phyloP scores from a whole-genome alignment of 1,140 invertebrate genomes.

The Zaprionus africanus region DNA sequence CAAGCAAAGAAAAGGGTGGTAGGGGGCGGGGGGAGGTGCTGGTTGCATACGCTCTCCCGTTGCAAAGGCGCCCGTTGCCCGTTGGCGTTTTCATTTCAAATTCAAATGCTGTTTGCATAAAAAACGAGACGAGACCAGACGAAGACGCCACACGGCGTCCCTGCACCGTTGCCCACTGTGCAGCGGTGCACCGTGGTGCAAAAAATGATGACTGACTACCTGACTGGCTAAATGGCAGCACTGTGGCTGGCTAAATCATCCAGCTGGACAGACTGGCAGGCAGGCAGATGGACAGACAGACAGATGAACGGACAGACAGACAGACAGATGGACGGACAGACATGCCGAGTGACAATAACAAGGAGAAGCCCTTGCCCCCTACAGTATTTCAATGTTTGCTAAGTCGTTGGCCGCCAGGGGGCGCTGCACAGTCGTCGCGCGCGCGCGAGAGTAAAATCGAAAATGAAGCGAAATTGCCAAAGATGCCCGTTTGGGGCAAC shows the following conservation, averaged over 20 bases:
- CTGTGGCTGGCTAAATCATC: background rate
- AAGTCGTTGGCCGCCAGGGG: constrained; percentile 59
- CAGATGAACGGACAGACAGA: background rate
- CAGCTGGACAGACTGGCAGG: background rate
- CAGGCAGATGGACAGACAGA: background rate
- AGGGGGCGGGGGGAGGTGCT: background rate
- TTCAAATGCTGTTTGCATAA: constrained; percentile 82
- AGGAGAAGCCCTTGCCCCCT: constrained; percentile 11
- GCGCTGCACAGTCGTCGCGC: constrained; percentile 19
- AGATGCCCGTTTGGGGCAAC: constrained; percentile 47
- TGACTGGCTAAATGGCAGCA: background rate
- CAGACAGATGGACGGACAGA: background rate
- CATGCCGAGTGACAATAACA: constrained; percentile 70
- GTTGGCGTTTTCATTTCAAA: constrained; percentile 77
- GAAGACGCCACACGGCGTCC: constrained; percentile 49
- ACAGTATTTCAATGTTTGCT: constrained; percentile 32
- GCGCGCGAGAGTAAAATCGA: constrained; percentile 27
- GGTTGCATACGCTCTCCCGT: background rate
- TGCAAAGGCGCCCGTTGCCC: constrained; percentile 39
- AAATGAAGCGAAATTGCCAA: constrained; percentile 68
- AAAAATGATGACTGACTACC: constrained; percentile 37
- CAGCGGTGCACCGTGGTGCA: constrained; percentile 12
- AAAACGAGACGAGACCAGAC: constrained; percentile 54
- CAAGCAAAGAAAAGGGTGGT: background rate
- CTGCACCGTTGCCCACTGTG: background rate